A percentile compares a stretch with the other conserved stretches of the same genome.
Conservation (phyloP, 2,797 vertebrate genomes). For the Sandelia bainsii region DNA sequence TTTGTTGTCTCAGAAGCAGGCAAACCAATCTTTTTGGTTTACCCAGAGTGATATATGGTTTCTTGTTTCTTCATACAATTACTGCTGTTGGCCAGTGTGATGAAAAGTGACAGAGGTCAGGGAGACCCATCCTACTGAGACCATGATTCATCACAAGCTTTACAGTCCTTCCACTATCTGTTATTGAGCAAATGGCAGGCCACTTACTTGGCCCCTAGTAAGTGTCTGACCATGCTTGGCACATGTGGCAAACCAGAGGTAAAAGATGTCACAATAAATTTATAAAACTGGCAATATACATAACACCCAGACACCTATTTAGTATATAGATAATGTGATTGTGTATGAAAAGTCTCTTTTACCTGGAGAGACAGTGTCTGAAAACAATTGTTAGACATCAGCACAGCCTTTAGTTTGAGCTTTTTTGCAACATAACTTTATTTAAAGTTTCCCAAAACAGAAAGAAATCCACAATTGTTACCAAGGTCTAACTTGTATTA, state of each 20-base stretch:
- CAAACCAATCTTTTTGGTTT: background rate
- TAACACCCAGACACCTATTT: background rate
- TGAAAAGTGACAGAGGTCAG: slow-evolving; percentile 29
- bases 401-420: slow-evolving; percentile 8
- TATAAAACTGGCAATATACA: background rate
- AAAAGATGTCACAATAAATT: slow-evolving; percentile 12
- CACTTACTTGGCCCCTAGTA: slow-evolving; percentile 10
- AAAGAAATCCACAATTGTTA: background rate
- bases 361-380: background rate
- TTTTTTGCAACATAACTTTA: background rate
- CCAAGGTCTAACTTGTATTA: background rate
- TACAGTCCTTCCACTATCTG: slow-evolving; percentile 33
- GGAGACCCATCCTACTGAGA: slow-evolving; percentile 24
- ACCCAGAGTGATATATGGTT: slow-evolving; percentile 21
- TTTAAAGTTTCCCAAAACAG: slow-evolving; percentile 13
- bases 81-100: slow-evolving; percentile 33
- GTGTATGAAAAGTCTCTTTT: slow-evolving; percentile 25
- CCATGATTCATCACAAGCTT: slow-evolving; percentile 47
- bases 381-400: slow-evolving; percentile 23
- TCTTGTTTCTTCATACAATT: slow-evolving; percentile 28
- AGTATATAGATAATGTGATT: background rate
- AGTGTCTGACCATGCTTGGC: slow-evolving; percentile 17
- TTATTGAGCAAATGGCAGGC: slow-evolving; percentile 18
- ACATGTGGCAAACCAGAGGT: slow-evolving; percentile 27
- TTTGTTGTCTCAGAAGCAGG: slow-evolving; percentile 17